Base-by-base conservation (phyloP, 2,888 invertebrate species). In the Carpatolechia fugitivella region DNA sequence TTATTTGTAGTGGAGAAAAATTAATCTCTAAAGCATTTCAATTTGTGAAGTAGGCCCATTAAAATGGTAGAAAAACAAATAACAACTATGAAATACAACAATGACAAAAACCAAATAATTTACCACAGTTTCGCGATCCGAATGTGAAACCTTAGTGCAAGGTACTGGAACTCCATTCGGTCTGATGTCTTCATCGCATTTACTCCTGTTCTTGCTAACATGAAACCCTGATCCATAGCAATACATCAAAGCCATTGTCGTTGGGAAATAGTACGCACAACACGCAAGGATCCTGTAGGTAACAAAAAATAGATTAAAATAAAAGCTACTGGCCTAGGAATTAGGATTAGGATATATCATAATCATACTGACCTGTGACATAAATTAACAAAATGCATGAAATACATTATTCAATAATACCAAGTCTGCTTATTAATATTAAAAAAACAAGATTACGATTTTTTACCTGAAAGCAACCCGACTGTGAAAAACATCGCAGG, bases 241-340 rank as follows among this genome's bases (percentile, higher is more conserved):
- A 80, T 97, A 97, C 96, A 96, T 96, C 70, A 97, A 91, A 58
- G 96, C 95, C 96, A 97, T 96, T 30, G 96, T 96, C 24, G 97
- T 96, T 18, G 97, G 96, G 71, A 97, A 97, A 82, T 97, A 97
- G 85, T 97, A 95, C 60, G 95, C 94, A 82, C 96, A 97, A 68
- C 96, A 96, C 57, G 96, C 93, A 63, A 97, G 88, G 69, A 96
- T 96, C 72, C 96, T 93, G 77, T 90, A 91, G 73, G 57, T 51
- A 60, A 61, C 2, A 33, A 36, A 36, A 36, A 36, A n/a, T 7
- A 36, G 14, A 14, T 13, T 14, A 1, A 36, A 3, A 30, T 30
- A 38, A 31, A n/a, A 4, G 47, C 16, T 20, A 16, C 6, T 18
- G 13, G n/a, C n/a, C n/a, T n/a, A n/a, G n/a, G n/a, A n/a, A n/a